These are phyloP conservation scores for Drosophila eohydei DNA, from an alignment of 2,888 invertebrate genomes.

Conservation along the genomic window DNA sequence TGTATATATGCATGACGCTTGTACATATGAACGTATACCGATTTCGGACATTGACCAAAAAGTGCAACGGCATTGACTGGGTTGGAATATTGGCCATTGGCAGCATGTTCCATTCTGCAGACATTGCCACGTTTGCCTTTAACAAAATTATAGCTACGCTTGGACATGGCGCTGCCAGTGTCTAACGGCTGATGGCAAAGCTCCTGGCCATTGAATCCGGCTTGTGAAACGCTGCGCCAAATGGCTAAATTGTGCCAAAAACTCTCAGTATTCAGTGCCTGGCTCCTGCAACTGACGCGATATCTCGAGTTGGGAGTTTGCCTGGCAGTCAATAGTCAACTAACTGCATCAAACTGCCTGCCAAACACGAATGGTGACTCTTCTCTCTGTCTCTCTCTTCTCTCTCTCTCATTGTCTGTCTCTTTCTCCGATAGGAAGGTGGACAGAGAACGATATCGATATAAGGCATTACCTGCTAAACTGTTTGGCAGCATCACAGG, in stretches of 20 bases:
- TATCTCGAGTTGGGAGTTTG: constrained; percentile 57
- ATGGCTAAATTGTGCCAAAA: constrained; percentile 71
- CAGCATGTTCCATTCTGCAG: constrained; percentile 66
- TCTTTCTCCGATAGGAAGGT: constrained; percentile 22
- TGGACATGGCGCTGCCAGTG: constrained; percentile 39
- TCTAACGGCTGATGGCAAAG: constrained; percentile 19
- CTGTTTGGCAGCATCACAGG: constrained; percentile 78
- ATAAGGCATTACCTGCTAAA: constrained; percentile 82
- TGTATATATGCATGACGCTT: constrained; percentile 2
- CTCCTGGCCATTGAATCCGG: constrained; percentile 29
- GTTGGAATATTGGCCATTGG: constrained; percentile 66
- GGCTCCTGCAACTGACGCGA: constrained; percentile 74
- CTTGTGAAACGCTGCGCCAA: constrained; percentile 26
- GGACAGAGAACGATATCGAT: constrained; percentile 65
- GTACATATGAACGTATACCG: constrained; percentile 50
- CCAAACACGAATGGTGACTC: constrained; percentile 55
- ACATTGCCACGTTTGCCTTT: constrained; percentile 74
- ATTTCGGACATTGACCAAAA: constrained; percentile 61
- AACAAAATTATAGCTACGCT: constrained; percentile 73
- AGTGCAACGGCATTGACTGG: constrained; percentile 53
- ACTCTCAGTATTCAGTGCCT: constrained; percentile 42
- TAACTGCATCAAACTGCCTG: constrained; percentile 76
- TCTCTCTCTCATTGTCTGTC: background rate
- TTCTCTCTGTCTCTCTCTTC: constrained; percentile 18
- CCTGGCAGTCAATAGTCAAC: constrained; percentile 74